Conservation (phyloP, 2,797 vertebrate genomes). For the Nasua narica region DNA sequence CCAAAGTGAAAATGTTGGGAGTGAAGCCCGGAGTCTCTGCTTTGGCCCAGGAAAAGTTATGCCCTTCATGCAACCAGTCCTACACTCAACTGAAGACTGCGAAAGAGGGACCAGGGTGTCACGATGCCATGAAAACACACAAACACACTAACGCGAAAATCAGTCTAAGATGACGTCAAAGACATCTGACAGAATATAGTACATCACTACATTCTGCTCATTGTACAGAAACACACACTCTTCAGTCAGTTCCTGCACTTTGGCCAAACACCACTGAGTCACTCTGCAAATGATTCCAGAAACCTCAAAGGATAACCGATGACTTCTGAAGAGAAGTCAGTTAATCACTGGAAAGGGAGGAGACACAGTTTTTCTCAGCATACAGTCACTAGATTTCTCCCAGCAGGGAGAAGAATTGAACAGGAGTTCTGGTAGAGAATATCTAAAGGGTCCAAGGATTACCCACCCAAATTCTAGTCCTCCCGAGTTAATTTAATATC, state of each 20-base stretch:
- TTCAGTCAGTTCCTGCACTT: slow-evolving; percentile 79
- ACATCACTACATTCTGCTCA: slow-evolving; percentile 13
- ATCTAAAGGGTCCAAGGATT: background rate
- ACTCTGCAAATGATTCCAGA: slow-evolving; percentile 69
- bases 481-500: background rate
- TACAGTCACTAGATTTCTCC: background rate
- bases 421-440: background rate
- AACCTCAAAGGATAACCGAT: slow-evolving; percentile 63
- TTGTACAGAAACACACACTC: slow-evolving; percentile 49
- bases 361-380: background rate
- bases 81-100: background rate
- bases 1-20: slow-evolving; percentile 80
- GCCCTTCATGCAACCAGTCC: background rate
- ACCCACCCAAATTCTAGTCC: background rate
- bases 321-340: slow-evolving; percentile 58
- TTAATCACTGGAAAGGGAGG: slow-evolving; percentile 47
- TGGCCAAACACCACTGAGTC: slow-evolving; percentile 81
- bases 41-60: slow-evolving; percentile 58
- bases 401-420: background rate
- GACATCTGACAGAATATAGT: slow-evolving; percentile 41
- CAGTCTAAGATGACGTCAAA: slow-evolving; percentile 43
- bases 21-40: slow-evolving; percentile 74
- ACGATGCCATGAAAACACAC: background rate
- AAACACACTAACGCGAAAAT: background rate
- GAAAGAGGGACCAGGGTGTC: background rate